These are phyloP conservation scores for Drosophila takahashii DNA, from an alignment of 1,140 invertebrate genomes.

Conservation along the genomic window DNA sequence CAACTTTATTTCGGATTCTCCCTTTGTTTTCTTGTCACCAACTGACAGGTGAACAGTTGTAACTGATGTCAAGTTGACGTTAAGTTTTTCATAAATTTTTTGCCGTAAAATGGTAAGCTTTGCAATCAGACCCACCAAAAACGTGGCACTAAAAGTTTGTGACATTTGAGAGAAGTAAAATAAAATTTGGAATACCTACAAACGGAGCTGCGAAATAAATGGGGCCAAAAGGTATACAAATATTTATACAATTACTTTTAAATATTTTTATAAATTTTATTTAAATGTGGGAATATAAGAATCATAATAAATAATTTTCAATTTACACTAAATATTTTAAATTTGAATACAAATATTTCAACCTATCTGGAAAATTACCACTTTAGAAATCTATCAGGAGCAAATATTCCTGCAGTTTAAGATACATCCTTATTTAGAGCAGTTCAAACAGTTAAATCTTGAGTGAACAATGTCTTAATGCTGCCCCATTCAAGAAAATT, in stretches of 20 bases:
- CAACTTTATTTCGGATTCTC: slow-evolving; percentile 7
- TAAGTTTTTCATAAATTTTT: slow-evolving; percentile 52
- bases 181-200: slow-evolving; percentile 4
- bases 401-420: neutral
- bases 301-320: too few species aligned
- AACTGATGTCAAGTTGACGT: slow-evolving; percentile 61
- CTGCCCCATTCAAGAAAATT: slow-evolving; percentile 11
- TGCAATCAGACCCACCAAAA: slow-evolving; percentile 9
- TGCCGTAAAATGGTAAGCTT: slow-evolving; percentile 15
- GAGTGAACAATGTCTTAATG: slow-evolving; percentile 27
- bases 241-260: neutral
- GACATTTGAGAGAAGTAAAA: slow-evolving; percentile 24
- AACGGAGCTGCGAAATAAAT: neutral
- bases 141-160: slow-evolving; percentile 31
- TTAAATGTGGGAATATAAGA: too few species aligned
- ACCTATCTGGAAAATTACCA: too few species aligned
- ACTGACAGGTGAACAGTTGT: slow-evolving; percentile 50
- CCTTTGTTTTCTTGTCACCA: slow-evolving; percentile 7
- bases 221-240: neutral
- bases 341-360: too few species aligned
- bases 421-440: neutral
- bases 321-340: too few species aligned
- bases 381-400: too few species aligned
- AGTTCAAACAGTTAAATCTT: slow-evolving; percentile 7
- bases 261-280: neutral